These are phyloP conservation scores for Nephrotoma flavescens DNA, from an alignment of 2,888 invertebrate species.

Conservation along the genomic window DNA sequence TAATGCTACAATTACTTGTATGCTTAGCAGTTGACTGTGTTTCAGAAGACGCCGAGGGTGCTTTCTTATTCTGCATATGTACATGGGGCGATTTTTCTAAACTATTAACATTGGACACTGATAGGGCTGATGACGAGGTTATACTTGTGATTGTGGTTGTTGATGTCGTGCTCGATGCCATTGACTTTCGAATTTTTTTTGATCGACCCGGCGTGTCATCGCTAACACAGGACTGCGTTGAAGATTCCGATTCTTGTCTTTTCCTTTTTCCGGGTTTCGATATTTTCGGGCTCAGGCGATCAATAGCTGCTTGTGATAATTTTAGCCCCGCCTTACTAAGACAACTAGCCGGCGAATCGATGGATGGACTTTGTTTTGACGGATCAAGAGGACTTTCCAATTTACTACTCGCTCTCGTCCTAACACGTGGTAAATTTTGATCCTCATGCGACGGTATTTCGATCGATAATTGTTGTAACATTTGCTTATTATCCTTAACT, in stretches of 20 bases:
- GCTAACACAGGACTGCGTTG: constrained; percentile 46
- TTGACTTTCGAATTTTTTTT: constrained; percentile 28
- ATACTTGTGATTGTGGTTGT: background rate
- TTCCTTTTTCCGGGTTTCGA: constrained; percentile 44
- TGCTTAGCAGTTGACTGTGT: background rate
- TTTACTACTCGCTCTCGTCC: constrained; percentile 53
- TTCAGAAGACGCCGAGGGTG: background rate
- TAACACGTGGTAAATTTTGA: constrained; percentile 36
- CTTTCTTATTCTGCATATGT: background rate
- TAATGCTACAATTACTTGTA: background rate
- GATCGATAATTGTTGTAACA: constrained; percentile 65
- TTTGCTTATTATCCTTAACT: constrained; percentile 25
- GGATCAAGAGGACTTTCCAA: constrained; percentile 49
- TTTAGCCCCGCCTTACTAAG: constrained; percentile 26
- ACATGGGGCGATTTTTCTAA: background rate
- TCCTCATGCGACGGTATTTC: constrained; percentile 53
- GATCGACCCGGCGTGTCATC: constrained; percentile 30
- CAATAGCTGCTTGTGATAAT: constrained; percentile 13
- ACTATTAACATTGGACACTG: background rate
- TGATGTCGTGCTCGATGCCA: constrained; percentile 6
- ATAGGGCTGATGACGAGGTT: background rate
- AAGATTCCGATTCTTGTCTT: constrained; percentile 66
- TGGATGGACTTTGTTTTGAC: constrained; percentile 33
- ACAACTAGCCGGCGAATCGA: constrained; percentile 32
- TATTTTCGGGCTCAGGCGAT: constrained; percentile 21